Percentiles rank a stretch among this genome's conserved stretches.
phyloP scores from a whole-genome alignment of 2,888 invertebrate genomes.

The Labia minor region DNA sequence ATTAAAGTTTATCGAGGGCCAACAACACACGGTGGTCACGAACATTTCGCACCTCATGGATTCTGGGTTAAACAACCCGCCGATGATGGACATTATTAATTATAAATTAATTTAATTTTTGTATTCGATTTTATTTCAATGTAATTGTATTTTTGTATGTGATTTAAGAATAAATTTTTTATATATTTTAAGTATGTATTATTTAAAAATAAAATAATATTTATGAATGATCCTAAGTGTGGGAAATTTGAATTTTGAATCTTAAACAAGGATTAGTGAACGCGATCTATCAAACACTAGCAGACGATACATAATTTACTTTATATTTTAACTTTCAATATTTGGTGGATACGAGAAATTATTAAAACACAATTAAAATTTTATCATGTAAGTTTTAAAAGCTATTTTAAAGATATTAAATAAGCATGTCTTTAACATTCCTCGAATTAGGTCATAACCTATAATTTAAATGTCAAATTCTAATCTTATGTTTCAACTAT shows the following conservation, averaged over 20 bases:
- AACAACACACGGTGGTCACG: constrained; percentile 44
- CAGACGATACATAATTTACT: background rate
- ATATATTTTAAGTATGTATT: no score
- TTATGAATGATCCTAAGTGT: no score
- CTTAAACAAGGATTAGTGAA: background rate
- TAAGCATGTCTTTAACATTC: background rate
- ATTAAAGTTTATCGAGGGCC: constrained; percentile 65
- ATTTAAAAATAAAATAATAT: no score
- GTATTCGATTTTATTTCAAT: no score
- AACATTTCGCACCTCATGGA: constrained; percentile 57
- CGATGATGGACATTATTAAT: constrained; percentile 41
- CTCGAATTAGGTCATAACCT: background rate
- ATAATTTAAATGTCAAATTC: background rate
- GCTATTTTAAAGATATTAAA: background rate
- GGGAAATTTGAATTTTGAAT: no score
- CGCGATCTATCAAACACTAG: background rate
- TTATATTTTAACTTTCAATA: background rate
- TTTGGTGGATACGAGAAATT: background rate
- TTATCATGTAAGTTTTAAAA: background rate
- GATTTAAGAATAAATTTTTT: no score
- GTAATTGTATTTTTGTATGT: no score
- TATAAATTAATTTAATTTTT: no score
- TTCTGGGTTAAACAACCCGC: constrained; percentile 63
- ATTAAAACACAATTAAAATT: background rate
- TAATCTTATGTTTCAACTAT: no score